Conservation (phyloP, 2,797 vertebrate species). For the Eulemur rubriventer region DNA sequence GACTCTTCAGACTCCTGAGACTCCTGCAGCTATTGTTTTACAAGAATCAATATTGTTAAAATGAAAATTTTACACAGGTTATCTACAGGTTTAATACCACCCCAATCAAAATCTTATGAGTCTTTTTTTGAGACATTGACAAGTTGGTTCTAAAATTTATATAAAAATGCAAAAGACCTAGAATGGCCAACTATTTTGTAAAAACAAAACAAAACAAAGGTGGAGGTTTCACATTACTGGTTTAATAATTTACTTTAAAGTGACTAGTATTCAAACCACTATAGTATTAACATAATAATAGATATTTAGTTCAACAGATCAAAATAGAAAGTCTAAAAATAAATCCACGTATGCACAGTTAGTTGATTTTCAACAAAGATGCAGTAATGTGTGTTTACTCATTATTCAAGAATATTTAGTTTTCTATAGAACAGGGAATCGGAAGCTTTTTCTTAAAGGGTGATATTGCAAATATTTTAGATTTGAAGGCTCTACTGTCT, state of each 20-base stretch:
- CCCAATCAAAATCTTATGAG: not conserved
- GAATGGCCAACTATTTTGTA: not conserved
- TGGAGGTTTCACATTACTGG: not conserved
- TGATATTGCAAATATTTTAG: not conserved
- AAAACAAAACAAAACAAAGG: not conserved
- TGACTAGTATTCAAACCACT: not conserved
- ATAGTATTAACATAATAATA: not conserved
- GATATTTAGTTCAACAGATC: not conserved
- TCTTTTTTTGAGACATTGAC: not conserved
- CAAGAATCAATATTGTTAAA: not conserved
- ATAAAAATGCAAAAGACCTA: not conserved
- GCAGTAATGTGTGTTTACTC: not conserved
- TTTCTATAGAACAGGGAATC: not conserved
- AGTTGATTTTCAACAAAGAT: conserved; percentile 15
- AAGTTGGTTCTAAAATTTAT: not conserved
- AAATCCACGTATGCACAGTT: not conserved
- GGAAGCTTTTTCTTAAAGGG: not conserved
- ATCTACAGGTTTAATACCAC: not conserved
- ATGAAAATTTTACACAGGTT: not conserved
- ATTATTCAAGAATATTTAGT: not conserved
- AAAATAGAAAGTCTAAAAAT: not conserved
- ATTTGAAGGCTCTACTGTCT: not conserved
- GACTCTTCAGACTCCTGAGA: no score
- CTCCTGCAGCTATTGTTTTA: no score
- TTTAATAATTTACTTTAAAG: not conserved